A percentile compares a stretch with the other conserved stretches of the same genome.
Evolutionary conservation across 2,888 invertebrate species (phyloP).

Genomic region (Drosophila ezoana): DNA sequence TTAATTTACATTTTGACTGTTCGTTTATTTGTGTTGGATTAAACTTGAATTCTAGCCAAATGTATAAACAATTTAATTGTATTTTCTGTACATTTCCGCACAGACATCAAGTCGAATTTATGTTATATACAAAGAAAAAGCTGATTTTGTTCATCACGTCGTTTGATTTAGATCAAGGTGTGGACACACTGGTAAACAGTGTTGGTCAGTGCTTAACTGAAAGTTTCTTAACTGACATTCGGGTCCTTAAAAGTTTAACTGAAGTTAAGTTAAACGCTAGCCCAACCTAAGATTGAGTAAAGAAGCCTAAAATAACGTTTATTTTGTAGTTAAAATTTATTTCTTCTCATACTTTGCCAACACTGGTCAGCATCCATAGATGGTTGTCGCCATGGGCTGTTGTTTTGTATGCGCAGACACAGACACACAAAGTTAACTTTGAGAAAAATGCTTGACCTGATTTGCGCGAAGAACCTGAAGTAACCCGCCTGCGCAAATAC

Average conservation of each 20-base stretch:
- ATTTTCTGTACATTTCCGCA: too few species aligned
- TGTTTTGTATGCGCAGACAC: conserved; percentile 32
- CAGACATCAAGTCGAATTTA: too few species aligned
- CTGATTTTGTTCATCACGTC: too few species aligned
- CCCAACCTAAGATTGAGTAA: too few species aligned
- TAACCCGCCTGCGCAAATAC: conserved; percentile 23
- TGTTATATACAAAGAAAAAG: too few species aligned
- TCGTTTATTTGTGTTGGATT: too few species aligned
- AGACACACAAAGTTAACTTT: conserved; percentile 24
- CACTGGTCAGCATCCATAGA: conserved; percentile 39
- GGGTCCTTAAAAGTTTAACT: not conserved
- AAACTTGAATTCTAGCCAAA: too few species aligned
- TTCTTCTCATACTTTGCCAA: not conserved
- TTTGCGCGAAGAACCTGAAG: conserved; percentile 24
- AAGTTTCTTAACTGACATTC: not conserved
- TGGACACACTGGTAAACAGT: not conserved
- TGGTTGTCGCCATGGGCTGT: conserved; percentile 3
- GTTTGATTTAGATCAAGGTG: not conserved
- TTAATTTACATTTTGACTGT: too few species aligned
- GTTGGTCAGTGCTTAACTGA: not conserved
- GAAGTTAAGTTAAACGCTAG: not conserved
- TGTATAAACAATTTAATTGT: too few species aligned
- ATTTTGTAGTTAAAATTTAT: not conserved
- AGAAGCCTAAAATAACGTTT: too few species aligned
- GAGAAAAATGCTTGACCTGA: conserved; percentile 56